Evolutionary conservation across 2,888 invertebrate genomes (phyloP).

Genomic region (Oscheius sp.): DNA sequence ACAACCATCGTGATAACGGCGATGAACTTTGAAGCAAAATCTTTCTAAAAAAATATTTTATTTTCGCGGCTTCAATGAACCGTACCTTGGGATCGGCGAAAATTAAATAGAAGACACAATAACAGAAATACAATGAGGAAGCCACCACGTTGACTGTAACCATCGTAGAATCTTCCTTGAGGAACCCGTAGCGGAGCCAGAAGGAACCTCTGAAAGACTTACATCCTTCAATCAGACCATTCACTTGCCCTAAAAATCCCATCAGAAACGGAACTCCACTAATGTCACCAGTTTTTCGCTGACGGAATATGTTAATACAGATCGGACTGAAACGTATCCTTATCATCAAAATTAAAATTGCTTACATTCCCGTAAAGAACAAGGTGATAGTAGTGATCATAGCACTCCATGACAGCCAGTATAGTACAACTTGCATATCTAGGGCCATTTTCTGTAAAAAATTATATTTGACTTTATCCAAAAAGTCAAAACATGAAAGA

Average conservation of each 20-base stretch:
- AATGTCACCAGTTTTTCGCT: constrained; percentile 59
- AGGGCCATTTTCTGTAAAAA: not conserved
- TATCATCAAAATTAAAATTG: not conserved
- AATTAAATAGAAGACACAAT: constrained; percentile 79
- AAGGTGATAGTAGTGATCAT: constrained; percentile 83
- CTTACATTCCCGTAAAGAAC: constrained; percentile 87
- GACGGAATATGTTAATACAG: constrained; percentile 55
- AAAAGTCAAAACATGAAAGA: too few relatives aligned
- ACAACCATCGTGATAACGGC: constrained; percentile 73
- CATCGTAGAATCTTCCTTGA: constrained; percentile 80
- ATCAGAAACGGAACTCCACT: constrained; percentile 66
- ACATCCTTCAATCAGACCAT: constrained; percentile 7
- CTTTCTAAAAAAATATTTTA: too few relatives aligned
- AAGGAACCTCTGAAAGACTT: constrained; percentile 78
- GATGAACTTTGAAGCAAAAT: constrained; percentile 44
- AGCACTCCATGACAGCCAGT: constrained; percentile 73
- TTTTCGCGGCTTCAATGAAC: too few relatives aligned
- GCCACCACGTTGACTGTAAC: constrained; percentile 83
- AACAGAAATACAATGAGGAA: constrained; percentile 78
- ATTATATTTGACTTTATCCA: too few relatives aligned
- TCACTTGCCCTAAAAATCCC: constrained; percentile 62
- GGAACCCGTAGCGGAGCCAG: constrained; percentile 84
- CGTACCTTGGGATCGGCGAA: constrained; percentile 83
- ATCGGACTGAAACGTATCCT: constrained; percentile 52
- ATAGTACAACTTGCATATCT: constrained; percentile 1